phyloP scores from a whole-genome alignment of 2,113 vertebrate species.

The Tetrao urogallus region DNA sequence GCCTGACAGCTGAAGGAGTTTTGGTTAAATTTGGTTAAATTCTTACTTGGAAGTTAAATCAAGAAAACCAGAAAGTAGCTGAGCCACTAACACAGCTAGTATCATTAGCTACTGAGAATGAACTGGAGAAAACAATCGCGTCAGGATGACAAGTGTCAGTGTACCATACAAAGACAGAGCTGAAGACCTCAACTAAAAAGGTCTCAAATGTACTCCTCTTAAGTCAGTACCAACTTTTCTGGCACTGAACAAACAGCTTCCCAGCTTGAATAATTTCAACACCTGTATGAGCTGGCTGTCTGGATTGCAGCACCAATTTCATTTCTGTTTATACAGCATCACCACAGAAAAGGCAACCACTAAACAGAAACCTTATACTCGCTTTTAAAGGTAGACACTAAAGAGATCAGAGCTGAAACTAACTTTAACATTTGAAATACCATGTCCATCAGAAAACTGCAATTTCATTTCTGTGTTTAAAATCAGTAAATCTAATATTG shows the following conservation, averaged over 20 bases:
- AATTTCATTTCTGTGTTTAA: not conserved
- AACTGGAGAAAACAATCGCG: not conserved
- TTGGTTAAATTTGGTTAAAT: slow-evolving; percentile 24
- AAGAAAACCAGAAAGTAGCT: slow-evolving; percentile 18
- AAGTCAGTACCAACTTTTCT: not conserved
- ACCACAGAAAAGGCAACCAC: not conserved
- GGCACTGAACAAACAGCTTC: not conserved
- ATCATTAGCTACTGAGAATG: not conserved
- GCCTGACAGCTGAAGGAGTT: slow-evolving; percentile 8
- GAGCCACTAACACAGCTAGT: not conserved
- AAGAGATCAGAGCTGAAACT: not conserved
- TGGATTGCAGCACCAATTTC: not conserved
- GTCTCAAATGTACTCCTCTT: not conserved
- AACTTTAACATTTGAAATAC: not conserved
- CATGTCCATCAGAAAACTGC: not conserved
- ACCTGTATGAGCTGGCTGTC: not conserved
- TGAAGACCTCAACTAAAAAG: not conserved
- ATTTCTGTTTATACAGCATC: not conserved
- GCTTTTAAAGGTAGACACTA: not conserved
- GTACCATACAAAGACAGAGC: not conserved
- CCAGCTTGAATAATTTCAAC: not conserved
- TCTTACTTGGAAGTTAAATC: slow-evolving; percentile 32
- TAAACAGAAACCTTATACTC: not conserved
- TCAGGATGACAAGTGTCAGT: not conserved
- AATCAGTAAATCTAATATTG: not conserved